These are phyloP conservation scores for Cerastis rubricosa DNA, from an alignment of 2,888 invertebrate species.

Conservation along the genomic window DNA sequence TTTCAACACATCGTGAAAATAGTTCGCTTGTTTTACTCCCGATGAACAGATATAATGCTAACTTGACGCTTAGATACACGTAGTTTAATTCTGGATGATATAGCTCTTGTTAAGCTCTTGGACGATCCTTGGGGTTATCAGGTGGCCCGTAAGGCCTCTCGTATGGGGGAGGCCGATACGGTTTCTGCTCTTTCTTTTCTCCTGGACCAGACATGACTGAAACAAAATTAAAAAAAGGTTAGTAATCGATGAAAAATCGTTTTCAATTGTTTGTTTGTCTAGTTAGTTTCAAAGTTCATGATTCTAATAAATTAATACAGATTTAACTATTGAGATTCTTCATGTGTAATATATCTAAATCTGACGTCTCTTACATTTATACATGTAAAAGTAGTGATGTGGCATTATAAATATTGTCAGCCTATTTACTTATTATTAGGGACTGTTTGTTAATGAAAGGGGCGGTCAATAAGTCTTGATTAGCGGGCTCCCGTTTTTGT, in stretches of 20 bases:
- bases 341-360: neutral
- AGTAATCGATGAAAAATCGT: neutral
- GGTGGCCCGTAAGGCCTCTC: conserved; percentile 77
- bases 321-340: neutral
- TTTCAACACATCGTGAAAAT: no score
- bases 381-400: neutral
- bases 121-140: conserved; percentile 71
- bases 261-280: neutral
- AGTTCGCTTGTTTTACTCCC: neutral
- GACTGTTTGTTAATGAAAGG: neutral
- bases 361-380: neutral
- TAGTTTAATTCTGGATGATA: neutral
- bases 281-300: neutral
- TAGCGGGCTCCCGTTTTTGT: no score
- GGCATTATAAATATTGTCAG: neutral
- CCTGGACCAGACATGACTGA: conserved; percentile 78
- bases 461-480: neutral
- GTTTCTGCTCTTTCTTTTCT: conserved; percentile 74
- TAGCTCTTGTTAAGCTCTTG: conserved; percentile 56
- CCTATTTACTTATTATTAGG: neutral
- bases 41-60: neutral
- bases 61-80: neutral
- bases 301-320: neutral
- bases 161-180: conserved; percentile 77
- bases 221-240: conserved; percentile 34